phyloP scores from a whole-genome alignment of 2,113 vertebrate species.

The Mustela nigripes region DNA sequence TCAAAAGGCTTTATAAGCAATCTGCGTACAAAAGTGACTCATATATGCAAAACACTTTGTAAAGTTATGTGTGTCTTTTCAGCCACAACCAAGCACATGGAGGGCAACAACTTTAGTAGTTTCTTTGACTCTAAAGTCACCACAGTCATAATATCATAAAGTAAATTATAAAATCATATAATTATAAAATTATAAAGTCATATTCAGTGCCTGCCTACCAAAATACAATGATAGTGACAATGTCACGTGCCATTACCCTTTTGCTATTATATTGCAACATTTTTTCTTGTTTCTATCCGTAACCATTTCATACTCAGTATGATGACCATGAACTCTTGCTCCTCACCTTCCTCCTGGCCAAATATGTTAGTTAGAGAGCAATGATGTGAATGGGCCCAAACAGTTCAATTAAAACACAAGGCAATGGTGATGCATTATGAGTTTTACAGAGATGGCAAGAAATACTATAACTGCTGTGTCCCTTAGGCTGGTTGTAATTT shows the following conservation, averaged over 20 bases:
- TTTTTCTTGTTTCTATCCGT: background rate
- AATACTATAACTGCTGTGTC: constrained; percentile 79
- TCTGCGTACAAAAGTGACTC: background rate
- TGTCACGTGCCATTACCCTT: background rate
- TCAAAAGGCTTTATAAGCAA: background rate
- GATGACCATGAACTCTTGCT: background rate
- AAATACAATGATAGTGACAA: background rate
- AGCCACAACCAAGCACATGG: background rate
- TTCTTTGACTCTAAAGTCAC: background rate
- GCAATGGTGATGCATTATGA: constrained; percentile 70
- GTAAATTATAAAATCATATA: background rate
- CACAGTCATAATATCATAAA: background rate
- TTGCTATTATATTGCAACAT: background rate
- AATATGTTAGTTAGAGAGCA: constrained; percentile 47
- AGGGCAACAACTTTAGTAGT: background rate
- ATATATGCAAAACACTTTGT: background rate
- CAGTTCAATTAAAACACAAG: constrained; percentile 72
- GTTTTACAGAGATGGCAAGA: constrained; percentile 74
- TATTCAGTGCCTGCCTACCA: background rate
- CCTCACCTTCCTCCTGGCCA: background rate
- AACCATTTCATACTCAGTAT: background rate
- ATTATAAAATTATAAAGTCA: background rate
- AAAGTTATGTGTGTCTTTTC: background rate
- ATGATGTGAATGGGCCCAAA: constrained; percentile 17
- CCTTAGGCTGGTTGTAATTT: constrained; percentile 76